phyloP scores from a whole-genome alignment of 1,140 invertebrate species.

The Aphidius ervi region DNA sequence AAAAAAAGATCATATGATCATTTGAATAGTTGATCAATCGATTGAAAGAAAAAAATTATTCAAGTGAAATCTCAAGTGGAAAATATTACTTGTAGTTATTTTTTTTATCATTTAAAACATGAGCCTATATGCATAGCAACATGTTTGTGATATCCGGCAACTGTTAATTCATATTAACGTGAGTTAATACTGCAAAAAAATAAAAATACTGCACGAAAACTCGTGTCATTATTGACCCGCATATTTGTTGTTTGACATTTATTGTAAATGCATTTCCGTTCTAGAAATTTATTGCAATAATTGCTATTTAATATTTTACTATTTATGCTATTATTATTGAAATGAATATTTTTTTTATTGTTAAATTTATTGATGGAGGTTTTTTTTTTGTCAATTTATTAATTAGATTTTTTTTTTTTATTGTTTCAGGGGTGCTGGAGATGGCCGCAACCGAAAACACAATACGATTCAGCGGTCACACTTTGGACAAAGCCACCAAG shows the following conservation, averaged over 20 bases:
- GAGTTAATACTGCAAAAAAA: too few species aligned
- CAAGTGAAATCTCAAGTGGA: too few species aligned
- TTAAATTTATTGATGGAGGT: too few species aligned
- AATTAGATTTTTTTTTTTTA: slow-evolving; percentile 24
- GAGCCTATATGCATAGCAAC: neutral
- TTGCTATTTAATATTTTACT: neutral
- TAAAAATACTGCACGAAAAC: neutral
- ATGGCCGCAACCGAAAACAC: slow-evolving; percentile 72
- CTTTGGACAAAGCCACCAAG: slow-evolving; percentile 97
- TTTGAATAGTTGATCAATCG: too few species aligned
- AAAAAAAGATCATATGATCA: too few species aligned
- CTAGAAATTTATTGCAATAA: too few species aligned
- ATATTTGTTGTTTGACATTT: slow-evolving; percentile 4
- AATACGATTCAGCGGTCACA: slow-evolving; percentile 91
- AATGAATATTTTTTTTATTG: too few species aligned
- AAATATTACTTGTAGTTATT: too few species aligned
- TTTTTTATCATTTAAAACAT: too few species aligned
- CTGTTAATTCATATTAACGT: too few species aligned
- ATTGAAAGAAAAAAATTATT: too few species aligned
- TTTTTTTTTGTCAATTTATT: neutral
- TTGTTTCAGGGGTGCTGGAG: slow-evolving; percentile 63
- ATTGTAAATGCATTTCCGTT: slow-evolving; percentile 10
- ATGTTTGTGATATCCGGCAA: slow-evolving; percentile 3
- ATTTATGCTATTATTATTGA: too few species aligned
- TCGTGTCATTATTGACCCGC: slow-evolving; percentile 14